These are phyloP conservation scores for Cololabis saira DNA, from an alignment of 2,113 vertebrate genomes.

Conservation along the genomic window DNA sequence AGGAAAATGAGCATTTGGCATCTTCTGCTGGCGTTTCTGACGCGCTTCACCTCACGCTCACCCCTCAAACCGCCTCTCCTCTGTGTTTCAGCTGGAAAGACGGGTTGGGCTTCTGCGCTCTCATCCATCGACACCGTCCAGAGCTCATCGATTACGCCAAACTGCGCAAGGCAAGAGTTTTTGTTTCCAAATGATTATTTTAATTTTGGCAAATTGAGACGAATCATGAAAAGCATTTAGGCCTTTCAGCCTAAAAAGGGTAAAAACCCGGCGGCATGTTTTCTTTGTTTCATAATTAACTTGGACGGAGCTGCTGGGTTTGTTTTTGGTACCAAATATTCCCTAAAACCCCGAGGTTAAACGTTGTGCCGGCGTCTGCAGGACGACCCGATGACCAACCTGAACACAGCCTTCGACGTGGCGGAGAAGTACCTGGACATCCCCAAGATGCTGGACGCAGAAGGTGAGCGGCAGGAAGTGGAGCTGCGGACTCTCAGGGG, in stretches of 20 bases:
- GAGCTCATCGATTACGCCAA: constrained; percentile 98
- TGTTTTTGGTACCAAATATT: too few relatives aligned
- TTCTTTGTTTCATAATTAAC: too few relatives aligned
- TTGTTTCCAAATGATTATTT: too few relatives aligned
- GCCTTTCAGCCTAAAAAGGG: not conserved
- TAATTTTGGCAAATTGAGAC: too few relatives aligned
- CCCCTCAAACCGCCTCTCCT: not conserved
- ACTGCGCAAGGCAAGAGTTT: constrained; percentile 89
- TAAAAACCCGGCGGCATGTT: not conserved
- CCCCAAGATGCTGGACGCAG: constrained; percentile 95
- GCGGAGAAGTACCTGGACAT: constrained; percentile 95
- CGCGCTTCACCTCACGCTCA: too few relatives aligned
- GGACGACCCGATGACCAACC: constrained; percentile 93
- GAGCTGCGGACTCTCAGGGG: too few relatives aligned
- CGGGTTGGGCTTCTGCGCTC: constrained; percentile 96
- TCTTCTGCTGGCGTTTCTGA: too few relatives aligned
- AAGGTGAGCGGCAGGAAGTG: constrained; percentile 86
- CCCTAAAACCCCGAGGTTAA: not conserved
- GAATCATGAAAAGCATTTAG: too few relatives aligned
- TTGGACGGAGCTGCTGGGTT: too few relatives aligned
- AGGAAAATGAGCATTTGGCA: too few relatives aligned
- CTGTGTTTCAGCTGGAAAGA: constrained; percentile 91
- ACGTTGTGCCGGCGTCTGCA: constrained; percentile 45
- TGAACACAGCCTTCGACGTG: constrained; percentile 95
- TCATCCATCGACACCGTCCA: constrained; percentile 98